Evolutionary conservation across 64 coral and sea anemone species (phyloP), one percentile per base, ranked within the genome.

Genomic region (Catalaphyllia jardinei): DNA sequence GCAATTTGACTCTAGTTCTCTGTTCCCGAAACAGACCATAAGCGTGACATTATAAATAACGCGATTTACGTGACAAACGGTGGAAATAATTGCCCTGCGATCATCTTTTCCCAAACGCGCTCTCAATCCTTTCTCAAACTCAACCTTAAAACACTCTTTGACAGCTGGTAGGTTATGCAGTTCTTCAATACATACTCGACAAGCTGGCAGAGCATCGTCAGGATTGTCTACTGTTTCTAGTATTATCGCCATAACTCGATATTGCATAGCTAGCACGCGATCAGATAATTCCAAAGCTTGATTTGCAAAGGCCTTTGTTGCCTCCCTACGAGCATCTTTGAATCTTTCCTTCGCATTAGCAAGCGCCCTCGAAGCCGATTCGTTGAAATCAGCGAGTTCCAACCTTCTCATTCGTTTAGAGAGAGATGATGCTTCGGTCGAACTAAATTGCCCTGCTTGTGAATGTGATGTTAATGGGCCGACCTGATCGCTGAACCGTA

Each of bases 311-410:
- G 79, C 52, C 20, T 27, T 29, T 62, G 52, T 59, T 62, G 79
- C 79, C 29, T 29, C 27, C 22, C 30, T 51, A 11, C 79, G 79
- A 3, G 79, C 79, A 20, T 82, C 49, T 7, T 82, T 27, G 62
- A 82, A 82, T 77, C 74, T 77, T 33, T 77, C 29, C 18, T 82
- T 82, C 10, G 79, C 79, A 14, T 82, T 51, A 24, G 57, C 46
- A 55, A 82, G 52, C 63, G 38, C 38, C 38, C 38, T 39, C 38
- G 38, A 39, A 39, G 38, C 38, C 38, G 38, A 39, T 39, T 39
- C 38, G 38, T 39, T 39, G 2, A 39, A 39, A 39, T 39, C 38
- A 39, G 38, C 38, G 38, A 39, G 38, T 4, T 39, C 38, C 38
- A 39, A 39, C 38, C 38, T 39, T 39, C 38, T 39, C 38, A 39